Evolutionary conservation across 2,113 vertebrate genomes (phyloP).

Genomic region (Butorides virescens): DNA sequence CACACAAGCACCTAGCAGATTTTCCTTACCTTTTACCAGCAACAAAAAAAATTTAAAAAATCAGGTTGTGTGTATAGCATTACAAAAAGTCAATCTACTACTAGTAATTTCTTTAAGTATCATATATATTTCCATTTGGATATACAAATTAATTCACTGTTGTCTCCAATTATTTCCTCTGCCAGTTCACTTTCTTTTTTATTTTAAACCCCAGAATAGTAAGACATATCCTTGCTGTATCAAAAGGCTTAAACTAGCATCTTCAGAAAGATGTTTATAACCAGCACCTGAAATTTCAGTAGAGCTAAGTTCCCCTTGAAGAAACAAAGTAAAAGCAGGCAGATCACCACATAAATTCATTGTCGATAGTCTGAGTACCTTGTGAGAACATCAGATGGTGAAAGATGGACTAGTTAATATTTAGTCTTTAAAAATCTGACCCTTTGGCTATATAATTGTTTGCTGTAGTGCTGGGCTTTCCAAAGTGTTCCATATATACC

Average conservation of each 20-base stretch:
- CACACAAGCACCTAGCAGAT: neutral
- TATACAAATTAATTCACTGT: neutral
- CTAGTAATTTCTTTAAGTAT: neutral
- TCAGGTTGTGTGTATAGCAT: neutral
- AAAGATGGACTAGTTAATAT: neutral
- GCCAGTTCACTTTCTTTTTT: neutral
- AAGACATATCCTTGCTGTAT: neutral
- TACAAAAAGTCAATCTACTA: neutral
- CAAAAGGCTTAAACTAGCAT: neutral
- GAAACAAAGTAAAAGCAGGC: neutral
- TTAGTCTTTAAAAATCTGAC: neutral
- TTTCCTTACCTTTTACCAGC: neutral
- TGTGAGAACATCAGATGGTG: neutral
- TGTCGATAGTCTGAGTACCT: neutral
- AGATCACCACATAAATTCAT: neutral
- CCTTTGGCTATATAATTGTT: neutral
- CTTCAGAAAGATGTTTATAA: neutral
- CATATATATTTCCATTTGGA: neutral
- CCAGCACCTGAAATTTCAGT: neutral
- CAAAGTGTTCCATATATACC: neutral
- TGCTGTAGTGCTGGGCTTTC: neutral
- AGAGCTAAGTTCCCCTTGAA: neutral
- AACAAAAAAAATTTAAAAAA: neutral
- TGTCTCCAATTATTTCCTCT: neutral
- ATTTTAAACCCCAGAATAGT: neutral